phyloP scores from a whole-genome alignment of 1,140 invertebrate genomes.

The Leptestheria dahalacensis region DNA sequence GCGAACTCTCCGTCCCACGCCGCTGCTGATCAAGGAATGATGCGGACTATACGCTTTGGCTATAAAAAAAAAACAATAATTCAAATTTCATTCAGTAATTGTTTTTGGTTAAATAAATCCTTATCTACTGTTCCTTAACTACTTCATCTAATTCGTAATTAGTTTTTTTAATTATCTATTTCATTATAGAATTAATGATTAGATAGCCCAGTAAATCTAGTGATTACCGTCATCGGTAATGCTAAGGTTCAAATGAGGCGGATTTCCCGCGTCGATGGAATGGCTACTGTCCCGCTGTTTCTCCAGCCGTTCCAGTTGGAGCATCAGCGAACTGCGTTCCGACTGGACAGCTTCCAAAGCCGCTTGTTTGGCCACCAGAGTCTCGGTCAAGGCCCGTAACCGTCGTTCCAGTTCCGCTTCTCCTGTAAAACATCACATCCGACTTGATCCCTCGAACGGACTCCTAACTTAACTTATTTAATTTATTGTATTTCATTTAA shows the following conservation, averaged over 20 bases:
- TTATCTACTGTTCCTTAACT: no score
- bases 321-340: slow-evolving; percentile 57
- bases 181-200: not conserved
- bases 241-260: slow-evolving; percentile 35
- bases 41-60: slow-evolving; percentile 47
- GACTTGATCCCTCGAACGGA: not conserved
- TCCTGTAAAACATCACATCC: slow-evolving; percentile 20
- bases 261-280: slow-evolving; percentile 16
- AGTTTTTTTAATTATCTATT: not conserved
- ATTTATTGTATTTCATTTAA: slow-evolving; percentile 12
- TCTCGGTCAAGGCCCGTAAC: slow-evolving; percentile 54
- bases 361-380: slow-evolving; percentile 63
- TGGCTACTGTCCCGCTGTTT: slow-evolving; percentile 32
- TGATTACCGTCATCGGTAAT: slow-evolving; percentile 45
- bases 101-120: not conserved
- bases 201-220: no score
- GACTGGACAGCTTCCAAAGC: slow-evolving; percentile 56
- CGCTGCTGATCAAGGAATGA: slow-evolving; percentile 51
- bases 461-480: slow-evolving; percentile 15
- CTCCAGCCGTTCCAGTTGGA: slow-evolving; percentile 58
- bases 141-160: no score
- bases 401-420: slow-evolving; percentile 48
- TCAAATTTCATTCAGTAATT: not conserved
- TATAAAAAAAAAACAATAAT: slow-evolving; percentile 23
- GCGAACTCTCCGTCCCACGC: slow-evolving; percentile 59